Evolutionary conservation across 2,113 vertebrate genomes (phyloP), one percentile per base, ranked within the genome.

Genomic region (Dunckerocampus dactyliophorus): DNA sequence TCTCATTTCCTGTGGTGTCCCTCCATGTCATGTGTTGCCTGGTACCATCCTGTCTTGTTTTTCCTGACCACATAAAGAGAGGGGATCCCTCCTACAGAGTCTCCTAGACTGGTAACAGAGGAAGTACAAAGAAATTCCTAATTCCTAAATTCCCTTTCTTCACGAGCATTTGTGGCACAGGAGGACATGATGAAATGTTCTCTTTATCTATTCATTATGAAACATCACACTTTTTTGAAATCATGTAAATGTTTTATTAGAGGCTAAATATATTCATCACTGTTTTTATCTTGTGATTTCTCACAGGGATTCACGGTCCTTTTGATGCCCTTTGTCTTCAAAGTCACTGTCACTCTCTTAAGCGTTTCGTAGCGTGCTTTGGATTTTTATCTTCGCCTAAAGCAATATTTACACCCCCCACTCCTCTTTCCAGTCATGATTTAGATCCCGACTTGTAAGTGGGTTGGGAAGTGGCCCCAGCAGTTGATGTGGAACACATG

Each of bases 401-500:
- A 82, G 70, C 6, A 11, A 46, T 75, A 74, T 71, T 77, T 68
- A 75, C 75, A 47, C 62, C 72, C 52, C 34, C 42, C 42, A 1
- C 28, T 13, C 31, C 59, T 13, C 55, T 51, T 28, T 65, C 76
- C 59, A 4, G n/a, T 81, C 71, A 79, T 85, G 73, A 83, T 88
- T 84, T 65, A 80, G 74, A 79, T 61, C 64, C 71, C 48, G 73
- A 74, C 82, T 82, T 76, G 79, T 81, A 82, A 82, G 79, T 59
- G 77, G 80, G 67, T 82, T 82, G 83, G 86, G 78, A 84, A 70
- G 73, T 67, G 50, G 82, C 80, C 80, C 77, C 75, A 22, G 77
- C 71, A 71, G 84, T 74, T 88, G 85, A 89, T 88, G 85, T 88
- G 84, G 79, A 88, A 85, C 87, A 89, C 86, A 88, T 88, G 87